Conservation (phyloP, 1,140 invertebrate genomes). For the Paramacrobiotus metropolitanus region DNA sequence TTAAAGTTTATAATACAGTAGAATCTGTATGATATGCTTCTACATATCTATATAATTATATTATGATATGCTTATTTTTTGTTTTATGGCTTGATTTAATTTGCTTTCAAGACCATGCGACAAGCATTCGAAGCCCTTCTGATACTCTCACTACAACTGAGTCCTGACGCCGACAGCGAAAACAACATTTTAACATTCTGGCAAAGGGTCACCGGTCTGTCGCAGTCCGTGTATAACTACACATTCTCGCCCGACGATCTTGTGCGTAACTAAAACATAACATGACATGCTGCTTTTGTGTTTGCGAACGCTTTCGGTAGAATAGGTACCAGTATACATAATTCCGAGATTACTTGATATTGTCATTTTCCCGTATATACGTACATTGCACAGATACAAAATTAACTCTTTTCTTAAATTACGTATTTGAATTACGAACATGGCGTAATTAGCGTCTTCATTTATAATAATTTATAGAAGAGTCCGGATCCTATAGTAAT, state of each 20-base stretch:
- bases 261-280: background rate
- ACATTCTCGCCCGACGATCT: background rate
- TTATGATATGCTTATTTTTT: no score
- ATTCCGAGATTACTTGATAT: background rate
- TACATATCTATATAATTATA: background rate
- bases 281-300: background rate
- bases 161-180: background rate
- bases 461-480: background rate
- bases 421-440: no score
- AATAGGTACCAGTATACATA: background rate
- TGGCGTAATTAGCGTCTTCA: no score
- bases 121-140: background rate
- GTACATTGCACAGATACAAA: no score
- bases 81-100: no score
- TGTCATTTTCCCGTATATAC: no score
- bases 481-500: background rate
- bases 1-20: background rate
- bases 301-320: background rate
- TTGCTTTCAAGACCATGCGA: background rate
- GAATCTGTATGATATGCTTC: background rate
- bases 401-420: no score
- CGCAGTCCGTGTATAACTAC: background rate
- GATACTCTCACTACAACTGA: background rate
- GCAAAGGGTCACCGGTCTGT: background rate
- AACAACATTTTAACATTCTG: no score